Evolutionary conservation across 1,140 invertebrate genomes (phyloP).

Genomic region (Hyphantria cunea): DNA sequence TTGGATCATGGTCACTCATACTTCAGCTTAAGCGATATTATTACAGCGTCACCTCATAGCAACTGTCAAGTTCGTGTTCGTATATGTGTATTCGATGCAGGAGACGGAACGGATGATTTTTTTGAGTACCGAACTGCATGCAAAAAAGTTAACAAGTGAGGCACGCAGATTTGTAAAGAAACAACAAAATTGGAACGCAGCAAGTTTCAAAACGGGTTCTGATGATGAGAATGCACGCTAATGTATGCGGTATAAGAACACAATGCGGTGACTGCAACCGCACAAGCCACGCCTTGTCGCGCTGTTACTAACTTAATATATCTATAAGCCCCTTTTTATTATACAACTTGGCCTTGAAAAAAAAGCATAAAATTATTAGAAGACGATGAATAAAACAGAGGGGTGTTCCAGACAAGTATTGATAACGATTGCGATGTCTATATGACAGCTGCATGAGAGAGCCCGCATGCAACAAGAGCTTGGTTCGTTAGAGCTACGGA

Average conservation of each 20-base stretch:
- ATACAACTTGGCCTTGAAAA: no score
- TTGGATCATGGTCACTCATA: slow-evolving; percentile 25
- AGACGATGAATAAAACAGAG: background rate
- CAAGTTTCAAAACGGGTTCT: slow-evolving; percentile 55
- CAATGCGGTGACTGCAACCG: slow-evolving; percentile 45
- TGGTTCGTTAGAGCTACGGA: slow-evolving; percentile 71
- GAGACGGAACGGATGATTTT: slow-evolving; percentile 44
- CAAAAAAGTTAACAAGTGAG: slow-evolving; percentile 48
- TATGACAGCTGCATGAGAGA: slow-evolving; percentile 49
- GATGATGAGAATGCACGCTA: slow-evolving; percentile 63
- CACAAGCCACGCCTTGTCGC: slow-evolving; percentile 46
- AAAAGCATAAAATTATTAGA: slow-evolving; percentile 4
- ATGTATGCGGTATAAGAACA: slow-evolving; percentile 58
- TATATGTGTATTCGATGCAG: slow-evolving; percentile 49
- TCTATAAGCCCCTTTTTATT: background rate
- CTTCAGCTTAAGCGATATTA: slow-evolving; percentile 12
- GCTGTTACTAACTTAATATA: slow-evolving; percentile 34
- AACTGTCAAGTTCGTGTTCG: slow-evolving; percentile 6
- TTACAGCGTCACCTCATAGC: slow-evolving; percentile 16
- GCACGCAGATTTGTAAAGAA: slow-evolving; percentile 54
- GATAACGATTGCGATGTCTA: slow-evolving; percentile 19
- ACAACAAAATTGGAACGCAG: slow-evolving; percentile 52
- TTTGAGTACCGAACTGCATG: slow-evolving; percentile 47
- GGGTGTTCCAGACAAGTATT: slow-evolving; percentile 5
- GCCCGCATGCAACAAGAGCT: slow-evolving; percentile 58